A percentile compares a stretch with the other conserved stretches of the same genome.
phyloP scores from a whole-genome alignment of 2,113 vertebrate species.

The Solea senegalensis region DNA sequence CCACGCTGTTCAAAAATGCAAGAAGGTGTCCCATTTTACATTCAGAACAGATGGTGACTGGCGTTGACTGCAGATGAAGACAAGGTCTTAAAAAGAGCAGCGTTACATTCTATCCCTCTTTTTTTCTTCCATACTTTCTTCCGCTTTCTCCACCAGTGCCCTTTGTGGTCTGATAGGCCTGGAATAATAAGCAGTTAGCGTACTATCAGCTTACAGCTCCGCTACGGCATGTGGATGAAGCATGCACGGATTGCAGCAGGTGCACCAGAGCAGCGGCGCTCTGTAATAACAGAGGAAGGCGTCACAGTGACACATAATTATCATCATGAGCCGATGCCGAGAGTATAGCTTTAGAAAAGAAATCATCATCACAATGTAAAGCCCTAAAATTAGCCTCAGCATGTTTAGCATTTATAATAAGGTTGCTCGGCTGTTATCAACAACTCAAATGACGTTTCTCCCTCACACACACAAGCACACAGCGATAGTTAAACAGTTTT shows the following conservation, averaged over 20 bases:
- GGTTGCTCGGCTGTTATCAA: constrained; percentile 3
- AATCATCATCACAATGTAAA: constrained; percentile 21
- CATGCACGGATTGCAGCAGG: constrained; percentile 54
- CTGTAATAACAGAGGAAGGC: constrained; percentile 51
- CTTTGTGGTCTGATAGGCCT: constrained; percentile 62
- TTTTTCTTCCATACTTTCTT: neutral
- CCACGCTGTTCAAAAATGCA: neutral
- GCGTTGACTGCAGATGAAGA: constrained; percentile 41
- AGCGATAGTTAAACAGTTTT: neutral
- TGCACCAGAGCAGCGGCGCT: constrained; percentile 42
- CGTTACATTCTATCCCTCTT: constrained; percentile 10
- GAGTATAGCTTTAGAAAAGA: constrained; percentile 11
- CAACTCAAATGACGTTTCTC: neutral
- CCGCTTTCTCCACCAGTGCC: constrained; percentile 8
- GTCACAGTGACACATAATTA: constrained; percentile 65
- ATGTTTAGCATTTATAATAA: constrained; percentile 27
- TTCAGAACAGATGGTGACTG: constrained; percentile 29
- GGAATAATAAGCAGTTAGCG: constrained; percentile 73
- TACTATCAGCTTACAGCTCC: constrained; percentile 64
- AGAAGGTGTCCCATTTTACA: constrained; percentile 6
- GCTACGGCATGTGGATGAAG: constrained; percentile 60
- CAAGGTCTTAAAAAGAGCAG: constrained; percentile 16
- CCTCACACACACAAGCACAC: neutral
- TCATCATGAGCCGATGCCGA: constrained; percentile 28
- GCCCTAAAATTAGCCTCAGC: constrained; percentile 29